phyloP scores from a whole-genome alignment of 1,140 invertebrate species.

The Bombus consobrinus region DNA sequence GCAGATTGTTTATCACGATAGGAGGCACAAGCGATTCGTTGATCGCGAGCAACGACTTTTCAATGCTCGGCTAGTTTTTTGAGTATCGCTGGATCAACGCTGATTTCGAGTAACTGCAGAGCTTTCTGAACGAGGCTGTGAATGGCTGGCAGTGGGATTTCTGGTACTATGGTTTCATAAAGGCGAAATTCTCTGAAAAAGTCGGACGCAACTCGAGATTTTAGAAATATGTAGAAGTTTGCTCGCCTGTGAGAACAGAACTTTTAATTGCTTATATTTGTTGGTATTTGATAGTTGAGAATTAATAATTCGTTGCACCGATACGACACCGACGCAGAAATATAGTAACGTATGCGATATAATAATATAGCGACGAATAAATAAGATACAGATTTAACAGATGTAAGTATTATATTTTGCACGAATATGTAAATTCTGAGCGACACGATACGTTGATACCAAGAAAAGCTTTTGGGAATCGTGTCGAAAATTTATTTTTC shows the following conservation, averaged over 20 bases:
- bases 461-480: too few relatives aligned
- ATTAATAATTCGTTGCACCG: neutral
- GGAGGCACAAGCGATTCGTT: constrained; percentile 17
- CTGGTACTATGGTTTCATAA: neutral
- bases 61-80: neutral
- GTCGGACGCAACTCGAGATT: neutral
- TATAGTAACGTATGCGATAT: too few relatives aligned
- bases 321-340: too few relatives aligned
- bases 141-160: neutral
- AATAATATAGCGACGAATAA: too few relatives aligned
- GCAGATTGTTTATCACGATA: constrained; percentile 13
- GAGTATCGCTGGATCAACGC: neutral
- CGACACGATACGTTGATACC: too few relatives aligned
- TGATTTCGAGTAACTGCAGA: neutral
- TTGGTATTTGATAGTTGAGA: neutral
- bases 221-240: neutral
- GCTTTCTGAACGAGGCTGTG: too few relatives aligned
- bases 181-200: neutral
- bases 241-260: neutral
- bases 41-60: constrained; percentile 7
- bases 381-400: too few relatives aligned
- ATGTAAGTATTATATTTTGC: too few relatives aligned
- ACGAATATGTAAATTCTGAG: too few relatives aligned
- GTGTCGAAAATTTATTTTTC: too few relatives aligned
- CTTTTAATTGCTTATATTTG: neutral